Evolutionary conservation across 2,888 invertebrate species (phyloP).

Genomic region (Netelia melanura): DNA sequence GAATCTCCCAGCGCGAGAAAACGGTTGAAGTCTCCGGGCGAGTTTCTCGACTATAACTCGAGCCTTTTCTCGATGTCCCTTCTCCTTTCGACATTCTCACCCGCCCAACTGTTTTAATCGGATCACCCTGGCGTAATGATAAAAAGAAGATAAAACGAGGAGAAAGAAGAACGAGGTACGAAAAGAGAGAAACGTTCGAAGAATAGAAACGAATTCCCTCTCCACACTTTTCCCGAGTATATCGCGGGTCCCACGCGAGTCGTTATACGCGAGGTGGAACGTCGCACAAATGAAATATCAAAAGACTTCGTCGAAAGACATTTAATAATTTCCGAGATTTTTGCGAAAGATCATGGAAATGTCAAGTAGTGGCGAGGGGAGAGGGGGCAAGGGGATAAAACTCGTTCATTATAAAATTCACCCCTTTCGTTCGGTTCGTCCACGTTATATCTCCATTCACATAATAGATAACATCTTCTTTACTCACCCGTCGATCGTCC

Average conservation of each 20-base stretch:
- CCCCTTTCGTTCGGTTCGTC: background rate
- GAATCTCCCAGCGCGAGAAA: slow-evolving; percentile 47
- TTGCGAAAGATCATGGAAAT: background rate
- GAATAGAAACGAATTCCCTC: background rate
- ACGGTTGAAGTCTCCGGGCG: slow-evolving; percentile 65
- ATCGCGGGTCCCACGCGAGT: background rate
- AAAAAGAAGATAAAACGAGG: slow-evolving; percentile 2
- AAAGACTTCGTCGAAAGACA: background rate
- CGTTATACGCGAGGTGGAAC: background rate
- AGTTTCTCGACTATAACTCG: slow-evolving; percentile 45
- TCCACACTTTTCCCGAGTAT: background rate
- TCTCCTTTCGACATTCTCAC: background rate
- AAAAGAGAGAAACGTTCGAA: background rate
- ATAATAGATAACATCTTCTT: background rate
- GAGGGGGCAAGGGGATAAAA: background rate
- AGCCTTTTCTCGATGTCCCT: slow-evolving; percentile 41
- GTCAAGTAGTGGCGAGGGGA: background rate
- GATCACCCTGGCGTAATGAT: background rate
- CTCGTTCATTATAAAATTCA: background rate
- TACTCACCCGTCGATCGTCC: background rate
- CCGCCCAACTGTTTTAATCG: slow-evolving; percentile 17
- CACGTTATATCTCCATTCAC: background rate
- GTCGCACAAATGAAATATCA: slow-evolving; percentile 7
- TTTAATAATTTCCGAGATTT: background rate
- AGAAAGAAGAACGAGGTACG: background rate